Conservation (phyloP, 1,140 invertebrate species). For the Drosophila ercepeae region DNA sequence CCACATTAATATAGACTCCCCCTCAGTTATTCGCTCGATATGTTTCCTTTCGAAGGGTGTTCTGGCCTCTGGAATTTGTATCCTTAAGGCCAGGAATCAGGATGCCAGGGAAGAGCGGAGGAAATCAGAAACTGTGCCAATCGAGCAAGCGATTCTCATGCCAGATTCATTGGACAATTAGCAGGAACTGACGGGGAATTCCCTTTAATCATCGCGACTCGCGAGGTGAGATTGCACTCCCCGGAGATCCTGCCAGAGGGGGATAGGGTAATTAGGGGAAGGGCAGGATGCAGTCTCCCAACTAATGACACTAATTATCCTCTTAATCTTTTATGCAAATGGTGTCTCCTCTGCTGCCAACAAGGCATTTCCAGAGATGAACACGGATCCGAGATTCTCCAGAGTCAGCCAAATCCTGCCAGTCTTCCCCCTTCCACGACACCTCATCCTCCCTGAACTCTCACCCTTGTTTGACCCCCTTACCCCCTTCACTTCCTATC, state of each 20-base stretch:
- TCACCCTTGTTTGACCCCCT: neutral
- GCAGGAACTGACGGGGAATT: constrained; percentile 24
- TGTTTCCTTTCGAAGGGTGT: constrained; percentile 5
- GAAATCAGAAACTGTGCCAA: constrained; percentile 48
- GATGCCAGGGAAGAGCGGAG: neutral
- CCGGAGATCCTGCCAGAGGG: neutral
- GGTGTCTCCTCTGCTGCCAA: constrained; percentile 44
- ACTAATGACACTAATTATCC: constrained; percentile 79
- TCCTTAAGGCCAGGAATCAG: constrained; percentile 28
- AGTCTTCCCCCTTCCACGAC: neutral
- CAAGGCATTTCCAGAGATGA: constrained; percentile 34
- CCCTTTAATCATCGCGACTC: constrained; percentile 20
- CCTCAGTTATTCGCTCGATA: neutral
- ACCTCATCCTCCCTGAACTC: neutral
- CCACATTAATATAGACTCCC: constrained; percentile 49
- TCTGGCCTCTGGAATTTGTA: constrained; percentile 33
- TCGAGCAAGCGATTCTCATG: constrained; percentile 27
- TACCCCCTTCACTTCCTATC: neutral
- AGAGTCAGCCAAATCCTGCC: neutral
- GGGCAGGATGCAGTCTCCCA: constrained; percentile 26
- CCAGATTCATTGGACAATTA: constrained; percentile 46
- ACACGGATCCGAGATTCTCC: constrained; percentile 2
- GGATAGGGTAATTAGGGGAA: neutral
- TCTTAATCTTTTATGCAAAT: constrained; percentile 78
- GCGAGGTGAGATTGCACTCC: constrained; percentile 29